Evolutionary conservation across 2,888 invertebrate species (phyloP), one percentile per base, ranked within the genome.

Genomic region (Nomada hirtipes): DNA sequence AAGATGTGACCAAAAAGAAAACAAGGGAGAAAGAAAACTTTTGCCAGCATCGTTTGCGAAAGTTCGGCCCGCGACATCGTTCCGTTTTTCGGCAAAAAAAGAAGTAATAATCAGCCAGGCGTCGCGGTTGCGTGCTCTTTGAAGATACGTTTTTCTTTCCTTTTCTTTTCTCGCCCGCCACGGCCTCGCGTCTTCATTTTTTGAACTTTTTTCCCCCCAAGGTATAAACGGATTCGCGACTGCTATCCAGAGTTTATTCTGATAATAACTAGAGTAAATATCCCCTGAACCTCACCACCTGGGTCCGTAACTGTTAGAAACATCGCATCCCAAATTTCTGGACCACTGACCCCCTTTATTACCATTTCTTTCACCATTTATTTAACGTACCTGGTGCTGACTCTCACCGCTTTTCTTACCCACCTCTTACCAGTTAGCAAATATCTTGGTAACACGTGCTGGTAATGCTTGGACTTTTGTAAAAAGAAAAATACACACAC

Each of bases 341-440:
- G 63, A 68, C 67, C 82, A 82, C 74, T 57, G 20, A 44, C 26
- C 55, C 73, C 44, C 42, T 55, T 63, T 61, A 79, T 84, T 72
- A 67, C 64, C 75, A 75, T 68, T 74, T 72, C 79, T 78, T 63
- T 83, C 80, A 84, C 79, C 63, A 69, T 86, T 87, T 89, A 80
- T 89, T 86, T 87, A 87, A 86, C 89, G 78, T 89, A 87, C 89
- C 86, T 87, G 92, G 90, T 89, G 91, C 91, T 92, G 89, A 91
- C 80, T 91, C 76, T 87, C 91, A 92, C 92, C 84, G 93, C 92
- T 93, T 92, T 85, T 90, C 89, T 88, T 90, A 88, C 83, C 88
- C 87, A 91, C 89, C 89, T 89, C 89, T 91, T 84, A 86, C 89
- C 85, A 90, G 74, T 91, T 90, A 91, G 91, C 81, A 85, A 88